A percentile compares a stretch with the other conserved stretches of the same genome.
Evolutionary conservation across 2,113 vertebrate genomes (phyloP).

Genomic region (Mionectes macconnelli): DNA sequence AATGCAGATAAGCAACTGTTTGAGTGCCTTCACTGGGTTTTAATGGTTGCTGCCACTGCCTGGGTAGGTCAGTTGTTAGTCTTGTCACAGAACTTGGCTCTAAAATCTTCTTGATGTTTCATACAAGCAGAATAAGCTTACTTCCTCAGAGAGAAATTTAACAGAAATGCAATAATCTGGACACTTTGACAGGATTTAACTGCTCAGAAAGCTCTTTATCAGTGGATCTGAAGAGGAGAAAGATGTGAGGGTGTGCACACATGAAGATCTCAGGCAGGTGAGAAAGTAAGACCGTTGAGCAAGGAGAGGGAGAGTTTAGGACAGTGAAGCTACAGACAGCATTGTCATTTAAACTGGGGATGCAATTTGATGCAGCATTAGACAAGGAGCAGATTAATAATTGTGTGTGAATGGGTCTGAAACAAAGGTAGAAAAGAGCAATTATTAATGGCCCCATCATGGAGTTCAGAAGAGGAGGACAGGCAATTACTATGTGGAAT

Average conservation of each 20-base stretch:
- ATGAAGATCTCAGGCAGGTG: neutral
- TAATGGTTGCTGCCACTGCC: neutral
- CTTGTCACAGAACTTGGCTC: neutral
- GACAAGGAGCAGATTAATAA: neutral
- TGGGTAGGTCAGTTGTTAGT: no score
- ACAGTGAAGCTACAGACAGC: neutral
- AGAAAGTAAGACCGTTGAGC: neutral
- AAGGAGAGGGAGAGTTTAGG: neutral
- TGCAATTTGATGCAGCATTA: neutral
- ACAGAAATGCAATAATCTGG: neutral
- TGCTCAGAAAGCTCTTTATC: neutral
- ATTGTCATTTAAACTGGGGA: neutral
- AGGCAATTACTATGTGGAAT: neutral
- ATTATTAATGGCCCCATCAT: neutral
- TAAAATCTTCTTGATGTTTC: neutral
- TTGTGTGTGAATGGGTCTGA: neutral
- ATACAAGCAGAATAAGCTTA: neutral
- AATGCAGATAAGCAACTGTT: neutral
- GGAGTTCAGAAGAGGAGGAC: rapidly evolving
- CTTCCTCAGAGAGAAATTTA: neutral
- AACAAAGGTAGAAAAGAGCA: neutral
- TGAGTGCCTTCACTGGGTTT: neutral
- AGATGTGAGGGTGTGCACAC: neutral
- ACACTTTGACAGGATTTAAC: neutral
- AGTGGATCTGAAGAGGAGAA: neutral